A percentile compares a stretch with the other conserved stretches of the same genome.
Conservation (phyloP, 2,797 vertebrate species). For the Oryzias dopingdopingensis region DNA sequence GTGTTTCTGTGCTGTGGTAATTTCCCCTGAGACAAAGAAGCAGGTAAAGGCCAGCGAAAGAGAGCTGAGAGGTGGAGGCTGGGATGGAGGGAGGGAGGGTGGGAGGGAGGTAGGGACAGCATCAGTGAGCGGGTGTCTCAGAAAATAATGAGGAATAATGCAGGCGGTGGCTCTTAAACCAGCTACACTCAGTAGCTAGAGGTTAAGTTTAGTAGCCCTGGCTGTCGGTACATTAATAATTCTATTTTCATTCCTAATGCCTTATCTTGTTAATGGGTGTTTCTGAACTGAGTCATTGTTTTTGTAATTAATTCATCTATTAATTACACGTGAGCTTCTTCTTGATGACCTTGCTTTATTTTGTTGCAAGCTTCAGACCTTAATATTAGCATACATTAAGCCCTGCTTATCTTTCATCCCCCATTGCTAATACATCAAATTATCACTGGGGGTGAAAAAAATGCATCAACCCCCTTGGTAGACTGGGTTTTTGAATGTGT, state of each 20-base stretch:
- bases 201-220: constrained; percentile 37
- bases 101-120: constrained; percentile 28
- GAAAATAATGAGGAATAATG: constrained; percentile 73
- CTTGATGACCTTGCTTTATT: constrained; percentile 73
- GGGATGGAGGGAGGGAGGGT: constrained; percentile 33
- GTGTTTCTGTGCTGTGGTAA: constrained; percentile 70
- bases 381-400: constrained; percentile 75
- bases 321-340: constrained; percentile 63
- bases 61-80: constrained; percentile 27
- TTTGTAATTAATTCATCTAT: constrained; percentile 68
- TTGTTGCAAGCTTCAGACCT: constrained; percentile 60
- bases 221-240: constrained; percentile 51
- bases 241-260: constrained; percentile 58
- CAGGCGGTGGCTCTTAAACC: constrained; percentile 24
- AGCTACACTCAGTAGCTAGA: constrained; percentile 27
- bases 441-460: constrained; percentile 38
- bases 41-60: constrained; percentile 74
- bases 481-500: constrained; percentile 21
- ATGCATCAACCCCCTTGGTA: constrained; percentile 29
- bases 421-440: constrained; percentile 69
- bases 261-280: constrained; percentile 65
- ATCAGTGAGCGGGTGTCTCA: constrained; percentile 50
- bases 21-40: constrained; percentile 75
- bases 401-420: constrained; percentile 70
- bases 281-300: constrained; percentile 67